Conservation (phyloP, 37 sponge, comb jelly and placozoan genomes). For the Lycopodina hypogea region DNA sequence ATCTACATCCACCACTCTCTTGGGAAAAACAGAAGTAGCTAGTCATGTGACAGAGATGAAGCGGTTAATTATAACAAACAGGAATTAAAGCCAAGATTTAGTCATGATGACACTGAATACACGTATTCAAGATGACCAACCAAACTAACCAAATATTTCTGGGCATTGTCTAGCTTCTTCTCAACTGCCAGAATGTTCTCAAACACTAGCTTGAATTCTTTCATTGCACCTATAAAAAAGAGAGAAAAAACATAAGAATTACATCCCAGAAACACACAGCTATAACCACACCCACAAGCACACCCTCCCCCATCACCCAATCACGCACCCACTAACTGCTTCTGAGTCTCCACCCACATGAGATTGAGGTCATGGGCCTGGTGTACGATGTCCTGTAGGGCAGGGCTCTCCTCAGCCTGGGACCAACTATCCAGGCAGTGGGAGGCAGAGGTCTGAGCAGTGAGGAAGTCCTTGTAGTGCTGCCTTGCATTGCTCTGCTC, state of each 20-base stretch:
- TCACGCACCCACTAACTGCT: conserved; percentile 56
- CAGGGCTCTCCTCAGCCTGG: conserved; percentile 60
- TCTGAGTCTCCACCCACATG: conserved; percentile 59
- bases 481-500: conserved; percentile 66
- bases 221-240: conserved; percentile 37
- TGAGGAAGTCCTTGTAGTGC: conserved; percentile 53
- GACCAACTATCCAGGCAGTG: conserved; percentile 51
- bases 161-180: conserved; percentile 60
- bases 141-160: conserved; percentile 51
- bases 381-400: conserved; percentile 71
- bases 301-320: neutral
- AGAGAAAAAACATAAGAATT: neutral
- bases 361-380: conserved; percentile 52
- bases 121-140: too few relatives aligned
- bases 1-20: too few relatives aligned
- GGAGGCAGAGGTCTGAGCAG: conserved; percentile 22
- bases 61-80: too few relatives aligned
- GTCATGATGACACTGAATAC: too few relatives aligned
- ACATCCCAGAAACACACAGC: too few relatives aligned
- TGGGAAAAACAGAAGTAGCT: too few relatives aligned
- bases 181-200: conserved; percentile 75
- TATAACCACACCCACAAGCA: neutral
- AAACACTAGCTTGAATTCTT: conserved; percentile 70
- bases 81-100: too few relatives aligned
- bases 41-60: too few relatives aligned